Evolutionary conservation across 2,113 vertebrate species (phyloP).

Genomic region (Peucedramus taeniatus): DNA sequence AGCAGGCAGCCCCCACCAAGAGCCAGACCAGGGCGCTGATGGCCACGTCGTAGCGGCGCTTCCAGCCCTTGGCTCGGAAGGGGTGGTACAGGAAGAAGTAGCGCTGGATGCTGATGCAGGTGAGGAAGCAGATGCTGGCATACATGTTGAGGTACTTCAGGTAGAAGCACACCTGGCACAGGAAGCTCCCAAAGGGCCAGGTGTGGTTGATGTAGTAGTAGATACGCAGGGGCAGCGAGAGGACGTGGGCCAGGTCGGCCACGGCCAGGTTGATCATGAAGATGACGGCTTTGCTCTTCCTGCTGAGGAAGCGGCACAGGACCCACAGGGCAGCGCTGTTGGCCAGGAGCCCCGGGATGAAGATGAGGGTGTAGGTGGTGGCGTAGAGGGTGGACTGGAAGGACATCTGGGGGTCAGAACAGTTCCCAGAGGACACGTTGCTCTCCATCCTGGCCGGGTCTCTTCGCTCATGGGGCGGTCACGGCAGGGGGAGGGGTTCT

Average conservation of each 20-base stretch:
- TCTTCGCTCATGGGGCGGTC: not conserved
- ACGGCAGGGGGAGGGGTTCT: not conserved
- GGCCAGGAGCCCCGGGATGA: conserved; percentile 84
- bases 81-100: conserved; percentile 81
- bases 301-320: conserved; percentile 78
- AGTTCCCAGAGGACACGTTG: conserved; percentile 36
- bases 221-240: conserved; percentile 82
- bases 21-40: conserved; percentile 79
- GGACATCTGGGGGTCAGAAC: conserved; percentile 34
- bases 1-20: conserved; percentile 75
- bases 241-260: conserved; percentile 84
- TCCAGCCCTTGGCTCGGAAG: conserved; percentile 81
- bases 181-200: conserved; percentile 79
- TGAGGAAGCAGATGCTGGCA: conserved; percentile 84
- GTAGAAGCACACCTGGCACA: conserved; percentile 88
- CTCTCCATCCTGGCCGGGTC: not conserved
- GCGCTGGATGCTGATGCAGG: conserved; percentile 87
- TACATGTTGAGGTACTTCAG: conserved; percentile 94
- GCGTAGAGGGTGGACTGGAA: conserved; percentile 77
- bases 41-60: conserved; percentile 77
- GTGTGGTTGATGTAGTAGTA: conserved; percentile 80
- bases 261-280: conserved; percentile 89
- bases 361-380: conserved; percentile 81
- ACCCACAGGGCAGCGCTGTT: conserved; percentile 85
- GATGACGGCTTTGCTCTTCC: conserved; percentile 84